These are phyloP conservation scores for Huso huso DNA, from an alignment of 2,797 vertebrate species.

Conservation along the genomic window DNA sequence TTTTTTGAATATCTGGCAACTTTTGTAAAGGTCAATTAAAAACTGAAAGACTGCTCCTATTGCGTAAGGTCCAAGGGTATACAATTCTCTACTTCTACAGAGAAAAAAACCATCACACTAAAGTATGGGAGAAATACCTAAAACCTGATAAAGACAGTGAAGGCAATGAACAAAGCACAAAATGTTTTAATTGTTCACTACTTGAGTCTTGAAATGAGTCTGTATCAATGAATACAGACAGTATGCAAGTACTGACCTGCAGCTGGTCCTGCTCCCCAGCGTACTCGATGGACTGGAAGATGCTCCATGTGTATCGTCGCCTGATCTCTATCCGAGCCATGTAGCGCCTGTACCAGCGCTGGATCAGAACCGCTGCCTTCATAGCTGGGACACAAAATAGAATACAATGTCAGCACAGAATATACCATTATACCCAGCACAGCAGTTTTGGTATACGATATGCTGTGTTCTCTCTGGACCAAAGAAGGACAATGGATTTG, in stretches of 20 bases:
- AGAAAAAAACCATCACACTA: constrained; percentile 8
- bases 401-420: constrained; percentile 13
- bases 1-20: not conserved
- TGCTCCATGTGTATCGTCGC: constrained; percentile 78
- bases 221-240: constrained; percentile 28
- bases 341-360: constrained; percentile 87
- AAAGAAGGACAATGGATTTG: not conserved
- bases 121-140: constrained; percentile 12
- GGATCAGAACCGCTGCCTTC: constrained; percentile 82
- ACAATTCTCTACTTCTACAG: not conserved
- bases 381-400: constrained; percentile 56
- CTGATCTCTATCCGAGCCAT: constrained; percentile 76
- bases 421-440: constrained; percentile 19
- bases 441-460: not conserved
- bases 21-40: not conserved
- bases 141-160: too few species aligned
- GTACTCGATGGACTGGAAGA: constrained; percentile 93
- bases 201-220: too few species aligned
- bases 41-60: not conserved
- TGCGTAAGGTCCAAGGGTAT: not conserved
- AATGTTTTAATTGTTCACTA: too few species aligned
- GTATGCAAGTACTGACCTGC: constrained; percentile 56
- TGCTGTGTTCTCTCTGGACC: too few species aligned
- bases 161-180: too few species aligned
- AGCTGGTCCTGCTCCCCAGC: constrained; percentile 89